Evolutionary conservation across 2,113 vertebrate genomes (phyloP), one percentile per base, ranked within the genome.

Genomic region (Pleuronectes platessa): DNA sequence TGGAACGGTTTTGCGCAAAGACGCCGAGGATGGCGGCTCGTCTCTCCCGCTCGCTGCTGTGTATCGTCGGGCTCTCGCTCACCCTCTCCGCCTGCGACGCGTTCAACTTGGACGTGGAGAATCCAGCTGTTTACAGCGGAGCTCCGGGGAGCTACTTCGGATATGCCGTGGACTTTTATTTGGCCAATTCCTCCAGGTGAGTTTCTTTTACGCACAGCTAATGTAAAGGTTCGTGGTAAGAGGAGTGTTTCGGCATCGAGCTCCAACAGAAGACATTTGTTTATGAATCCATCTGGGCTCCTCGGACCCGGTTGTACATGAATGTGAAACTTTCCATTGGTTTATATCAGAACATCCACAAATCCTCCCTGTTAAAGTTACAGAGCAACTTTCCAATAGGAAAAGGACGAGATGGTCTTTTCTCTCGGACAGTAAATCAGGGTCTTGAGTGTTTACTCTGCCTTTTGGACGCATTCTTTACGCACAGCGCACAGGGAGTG

Each of bases 91-190:
- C 83, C 54, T 85, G 93, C 74, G 89, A 89, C 40, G 92, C 93
- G 49, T 97, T 97, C 92, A 98, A 97, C 87, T 78, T 97, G 87
- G 97, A 96, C 85, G 90, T 92, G 76, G 94, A 96, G 86, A 94
- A 92, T 79, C 96, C 96, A 1, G 74, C 92, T 0, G 90, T 95
- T 47, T 95, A 96, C 68, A 87, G 88, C 18, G 96, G 97, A 84
- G 93, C 96, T 27, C 74, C 82, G 0, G 95, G 96, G 67, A 97
- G 96, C 93, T 94, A 95, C 79, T 98, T 97, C 78, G 96, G 97
- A 81, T 98, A 97, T 69, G 94, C 96, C 0, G 94, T 97, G 86
- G 96, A 97, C 83, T 98, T 97, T 92, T 97, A 97, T 87, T 92
- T 95, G 90, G 94, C 96, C 4, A 89, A 92, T 31, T 92, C 93